Base-by-base conservation (phyloP, 2,113 vertebrate species). In the Coregonus clupeaformis region DNA sequence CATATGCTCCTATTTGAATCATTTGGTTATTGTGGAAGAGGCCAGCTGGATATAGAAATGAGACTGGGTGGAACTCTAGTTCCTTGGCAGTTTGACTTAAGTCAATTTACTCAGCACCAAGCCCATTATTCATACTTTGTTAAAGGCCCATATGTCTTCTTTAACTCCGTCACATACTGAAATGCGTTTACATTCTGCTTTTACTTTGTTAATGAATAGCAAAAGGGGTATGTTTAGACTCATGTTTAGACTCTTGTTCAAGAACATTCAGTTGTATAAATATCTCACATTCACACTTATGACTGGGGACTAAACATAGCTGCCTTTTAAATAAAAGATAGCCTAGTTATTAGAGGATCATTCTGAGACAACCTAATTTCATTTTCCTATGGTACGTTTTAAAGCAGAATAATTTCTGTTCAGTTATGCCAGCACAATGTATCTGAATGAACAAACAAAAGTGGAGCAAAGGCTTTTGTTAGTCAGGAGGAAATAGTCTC, bases 41-140 rank as follows among this genome's bases (percentile, higher is more conserved):
- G 75, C 16, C 57, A 3, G 74, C 59, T 7, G 63, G 55, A 22
- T 24, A 49, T 30, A 69, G 55, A 24, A 59, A 59, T 68, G 5
- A 2, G 45, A 45, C 7, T 77, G 75, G 75, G 63, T 70, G 75
- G 69, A 75, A 72, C 60, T 64, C 14, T 22, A 6, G 45, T 71
- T 82, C 72, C 6, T 64, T 72, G 64, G 71, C 5, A n/a, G 18
- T 60, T 60, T 27, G 25, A 65, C 63, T 65, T 52, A 29, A 6
- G 55, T 77, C 2, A 3, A 0, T 29, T 47, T 71, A 36, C 71
- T 73, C 11, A 30, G 4, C 14, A 5, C 55, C 68, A 77, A 64
- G 1, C 22, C 52, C 24, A 66, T 73, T 68, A 60, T 75, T 74
- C 69, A 67, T 49, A 14, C 45, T 74, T 75, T 47, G 14, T 32